phyloP scores from a whole-genome alignment of 2,113 vertebrate genomes.

The Nothoprocta pentlandii region DNA sequence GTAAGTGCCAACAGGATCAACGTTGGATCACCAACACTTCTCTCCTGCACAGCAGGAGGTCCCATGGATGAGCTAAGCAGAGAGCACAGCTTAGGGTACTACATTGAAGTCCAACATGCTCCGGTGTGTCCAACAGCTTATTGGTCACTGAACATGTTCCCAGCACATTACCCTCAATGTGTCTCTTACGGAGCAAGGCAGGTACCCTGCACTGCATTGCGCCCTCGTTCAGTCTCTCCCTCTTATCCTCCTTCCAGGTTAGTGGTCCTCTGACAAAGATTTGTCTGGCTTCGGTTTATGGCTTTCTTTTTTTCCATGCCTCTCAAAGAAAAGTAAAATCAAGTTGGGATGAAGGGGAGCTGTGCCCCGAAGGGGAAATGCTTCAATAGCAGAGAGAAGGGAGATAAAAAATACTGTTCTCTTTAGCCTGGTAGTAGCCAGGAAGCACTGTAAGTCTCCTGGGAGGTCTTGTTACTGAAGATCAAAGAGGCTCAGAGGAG shows the following conservation, averaged over 20 bases:
- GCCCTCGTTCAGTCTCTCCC: neutral
- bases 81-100: neutral
- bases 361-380: conserved; percentile 20
- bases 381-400: neutral
- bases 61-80: neutral
- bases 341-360: neutral
- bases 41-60: neutral
- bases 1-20: neutral
- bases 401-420: conserved; percentile 30
- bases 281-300: neutral
- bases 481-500: conserved; percentile 50
- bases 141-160: neutral
- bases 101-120: neutral
- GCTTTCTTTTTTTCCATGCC: neutral
- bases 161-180: too few species aligned
- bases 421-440: conserved; percentile 13
- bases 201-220: neutral
- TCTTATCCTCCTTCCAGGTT: neutral
- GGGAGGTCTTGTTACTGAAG: conserved; percentile 43
- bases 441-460: conserved; percentile 27
- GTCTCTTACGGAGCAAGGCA: neutral
- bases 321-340: neutral
- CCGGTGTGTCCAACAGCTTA: neutral
- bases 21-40: neutral
- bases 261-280: neutral